These are phyloP conservation scores for Nasonia oneida DNA, from an alignment of 2,888 invertebrate species.

Conservation along the genomic window DNA sequence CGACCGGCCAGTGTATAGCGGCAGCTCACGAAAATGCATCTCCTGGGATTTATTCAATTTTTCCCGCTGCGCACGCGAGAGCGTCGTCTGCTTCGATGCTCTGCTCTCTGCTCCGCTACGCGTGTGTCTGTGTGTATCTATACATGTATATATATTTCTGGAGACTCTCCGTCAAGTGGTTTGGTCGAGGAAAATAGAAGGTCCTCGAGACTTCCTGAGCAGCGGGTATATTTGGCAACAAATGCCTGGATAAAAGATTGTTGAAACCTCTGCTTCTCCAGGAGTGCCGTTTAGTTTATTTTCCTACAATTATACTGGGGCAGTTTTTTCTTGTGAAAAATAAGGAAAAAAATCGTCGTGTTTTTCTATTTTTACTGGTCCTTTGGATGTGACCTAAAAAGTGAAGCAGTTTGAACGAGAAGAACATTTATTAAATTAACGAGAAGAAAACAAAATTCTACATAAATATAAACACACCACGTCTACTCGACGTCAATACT, in stretches of 20 bases:
- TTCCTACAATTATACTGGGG: neutral
- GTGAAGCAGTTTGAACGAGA: too few relatives aligned
- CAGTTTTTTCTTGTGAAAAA: too few relatives aligned
- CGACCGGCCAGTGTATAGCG: neutral
- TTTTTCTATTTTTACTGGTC: too few relatives aligned
- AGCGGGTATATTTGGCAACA: constrained; percentile 21
- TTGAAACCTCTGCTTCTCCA: neutral
- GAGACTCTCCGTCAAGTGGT: constrained; percentile 5
- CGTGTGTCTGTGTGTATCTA: neutral
- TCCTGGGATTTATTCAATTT: constrained; percentile 49
- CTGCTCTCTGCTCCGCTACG: neutral
- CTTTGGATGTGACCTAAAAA: too few relatives aligned
- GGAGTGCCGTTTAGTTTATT: neutral
- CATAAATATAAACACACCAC: neutral
- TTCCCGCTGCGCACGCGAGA: constrained; percentile 25
- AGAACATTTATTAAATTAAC: too few relatives aligned
- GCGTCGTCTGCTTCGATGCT: constrained; percentile 12
- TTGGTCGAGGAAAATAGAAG: constrained; percentile 3
- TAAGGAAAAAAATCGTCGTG: too few relatives aligned
- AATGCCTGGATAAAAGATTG: constrained; percentile 7
- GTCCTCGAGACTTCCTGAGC: neutral
- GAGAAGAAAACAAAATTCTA: too few relatives aligned
- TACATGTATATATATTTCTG: neutral
- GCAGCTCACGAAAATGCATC: constrained; percentile 42
- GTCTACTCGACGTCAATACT: neutral